Base-by-base conservation (phyloP, 2,888 invertebrate genomes). In the Mechanitis mazaeus region DNA sequence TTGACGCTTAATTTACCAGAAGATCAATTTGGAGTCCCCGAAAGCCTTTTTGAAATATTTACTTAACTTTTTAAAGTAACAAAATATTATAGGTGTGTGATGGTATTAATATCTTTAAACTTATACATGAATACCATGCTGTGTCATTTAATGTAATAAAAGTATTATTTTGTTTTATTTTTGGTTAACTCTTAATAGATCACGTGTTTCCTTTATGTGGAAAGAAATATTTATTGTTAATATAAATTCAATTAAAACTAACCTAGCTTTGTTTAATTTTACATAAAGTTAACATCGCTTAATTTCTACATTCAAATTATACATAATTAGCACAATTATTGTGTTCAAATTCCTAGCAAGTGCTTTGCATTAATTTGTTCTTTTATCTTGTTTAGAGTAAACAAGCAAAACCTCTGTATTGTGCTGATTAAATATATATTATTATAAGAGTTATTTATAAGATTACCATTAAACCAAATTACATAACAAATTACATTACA, bases 261-360 rank as follows among this genome's bases (percentile, higher is more conserved):
- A 59, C 58, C 58, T 54, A 59, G 42, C 58, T 65, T 60, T 53
- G 55, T 55, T 60, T 64, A 65, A 47, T 60, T 65, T 65, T 56
- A 50, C 58, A 64, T 20, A 20, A 20, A 20, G 20, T 20, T 20
- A 20, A 20, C 20, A 20, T 20, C 20, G 20, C 20, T 20, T 20
- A 20, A 20, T 20, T 20, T 20, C 20, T 20, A 20, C 20, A 20
- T 20, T 20, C 20, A 20, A 20, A 20, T 58, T 57, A 62, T 31
- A 54, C 61, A 53, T 57, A 64, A 66, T 66, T 66, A 64, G 56
- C 58, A n/a, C 64, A 55, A 64, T 60, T 64, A 63, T 64, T 62
- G 60, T 60, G 64, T 61, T 58, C 58, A 60, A 62, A 64, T 55
- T 56, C 62, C 58, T 62, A 60, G 54, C 65, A 54, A 60, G 56